These are phyloP conservation scores for Zosterops hypoxanthus DNA, from an alignment of 2,113 vertebrate species.

Conservation along the genomic window DNA sequence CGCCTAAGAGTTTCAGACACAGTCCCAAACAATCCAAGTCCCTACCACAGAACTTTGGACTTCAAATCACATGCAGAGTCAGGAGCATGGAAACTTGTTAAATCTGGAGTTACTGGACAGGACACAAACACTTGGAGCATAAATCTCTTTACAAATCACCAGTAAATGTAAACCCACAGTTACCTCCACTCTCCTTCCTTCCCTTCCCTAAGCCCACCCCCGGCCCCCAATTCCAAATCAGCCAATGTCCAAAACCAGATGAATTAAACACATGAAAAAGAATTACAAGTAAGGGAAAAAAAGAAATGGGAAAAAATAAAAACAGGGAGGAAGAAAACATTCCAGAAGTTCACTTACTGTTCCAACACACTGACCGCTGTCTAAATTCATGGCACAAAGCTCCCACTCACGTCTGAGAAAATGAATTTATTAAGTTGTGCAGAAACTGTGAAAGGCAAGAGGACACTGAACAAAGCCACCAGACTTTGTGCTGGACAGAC, in stretches of 20 bases:
- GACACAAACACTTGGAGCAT: neutral
- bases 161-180: neutral
- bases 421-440: constrained; percentile 21
- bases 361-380: neutral
- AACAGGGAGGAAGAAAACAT: neutral
- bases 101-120: neutral
- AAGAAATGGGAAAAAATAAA: neutral
- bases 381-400: neutral
- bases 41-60: constrained; percentile 2
- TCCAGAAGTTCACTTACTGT: neutral
- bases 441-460: neutral
- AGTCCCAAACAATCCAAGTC: neutral
- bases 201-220: neutral
- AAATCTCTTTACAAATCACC: neutral
- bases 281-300: neutral
- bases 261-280: neutral
- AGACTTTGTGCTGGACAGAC: neutral
- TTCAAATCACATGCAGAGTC: neutral
- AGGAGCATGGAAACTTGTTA: neutral
- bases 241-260: neutral
- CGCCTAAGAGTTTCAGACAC: neutral
- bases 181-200: neutral
- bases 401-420: neutral
- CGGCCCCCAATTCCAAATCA: neutral
- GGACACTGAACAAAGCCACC: neutral